A percentile compares a stretch with the other conserved stretches of the same genome.
These are phyloP conservation scores for Platycheirus albimanus DNA, from an alignment of 2,888 invertebrate species.

Conservation along the genomic window DNA sequence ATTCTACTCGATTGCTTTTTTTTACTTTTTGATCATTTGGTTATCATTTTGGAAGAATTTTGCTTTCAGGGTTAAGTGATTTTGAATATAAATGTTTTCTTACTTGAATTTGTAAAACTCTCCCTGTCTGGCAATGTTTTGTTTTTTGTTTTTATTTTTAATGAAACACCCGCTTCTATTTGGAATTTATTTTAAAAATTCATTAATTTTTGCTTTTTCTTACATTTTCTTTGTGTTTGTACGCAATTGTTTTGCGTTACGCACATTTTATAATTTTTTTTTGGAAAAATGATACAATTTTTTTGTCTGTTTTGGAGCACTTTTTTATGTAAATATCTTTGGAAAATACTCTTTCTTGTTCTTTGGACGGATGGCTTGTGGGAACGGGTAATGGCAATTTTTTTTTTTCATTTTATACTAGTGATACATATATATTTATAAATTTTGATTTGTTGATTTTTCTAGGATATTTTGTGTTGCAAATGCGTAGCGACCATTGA, in stretches of 20 bases:
- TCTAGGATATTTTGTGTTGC: slow-evolving; percentile 8
- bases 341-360: slow-evolving; percentile 42
- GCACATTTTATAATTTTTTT: slow-evolving; percentile 14
- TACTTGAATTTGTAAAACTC: slow-evolving; percentile 14
- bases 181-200: slow-evolving; percentile 18
- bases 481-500: too few relatives aligned
- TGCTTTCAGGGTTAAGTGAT: slow-evolving; percentile 6
- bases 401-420: slow-evolving; percentile 74
- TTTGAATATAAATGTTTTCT: slow-evolving; percentile 4
- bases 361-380: slow-evolving; percentile 78
- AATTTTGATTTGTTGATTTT: neutral
- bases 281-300: slow-evolving; percentile 23
- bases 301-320: slow-evolving; percentile 43
- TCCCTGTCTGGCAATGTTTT: slow-evolving; percentile 39
- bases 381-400: slow-evolving; percentile 83
- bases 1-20: neutral
- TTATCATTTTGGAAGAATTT: slow-evolving; percentile 25
- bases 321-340: slow-evolving; percentile 48
- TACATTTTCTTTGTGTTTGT: slow-evolving; percentile 15
- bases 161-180: slow-evolving; percentile 50
- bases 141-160: too few relatives aligned
- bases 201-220: slow-evolving; percentile 4
- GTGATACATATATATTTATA: too few relatives aligned
- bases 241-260: slow-evolving; percentile 45
- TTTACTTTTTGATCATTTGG: neutral